Conservation (phyloP, 1,140 invertebrate species). For the Dendroctonus ponderosae region DNA sequence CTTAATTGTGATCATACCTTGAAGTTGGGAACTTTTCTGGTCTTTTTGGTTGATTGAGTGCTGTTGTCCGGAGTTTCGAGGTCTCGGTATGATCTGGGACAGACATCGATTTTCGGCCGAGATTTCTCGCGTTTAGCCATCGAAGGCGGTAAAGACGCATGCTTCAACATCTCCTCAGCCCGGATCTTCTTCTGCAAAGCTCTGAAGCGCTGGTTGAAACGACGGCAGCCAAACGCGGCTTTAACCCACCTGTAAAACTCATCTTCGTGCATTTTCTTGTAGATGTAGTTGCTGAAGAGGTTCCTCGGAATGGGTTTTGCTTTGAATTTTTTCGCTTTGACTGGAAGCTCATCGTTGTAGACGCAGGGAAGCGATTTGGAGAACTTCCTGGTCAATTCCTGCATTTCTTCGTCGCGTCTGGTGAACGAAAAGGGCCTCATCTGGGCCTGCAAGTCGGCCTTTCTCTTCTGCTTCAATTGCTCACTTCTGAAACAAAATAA, state of each 20-base stretch:
- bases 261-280: conserved; percentile 68
- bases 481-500: too few relatives aligned
- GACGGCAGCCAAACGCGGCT: too few relatives aligned
- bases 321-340: conserved; percentile 58
- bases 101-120: conserved; percentile 44
- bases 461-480: conserved; percentile 58
- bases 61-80: conserved; percentile 39
- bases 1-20: conserved; percentile 16
- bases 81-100: conserved; percentile 45
- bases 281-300: conserved; percentile 67
- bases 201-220: too few relatives aligned
- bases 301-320: conserved; percentile 68
- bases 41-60: conserved; percentile 24
- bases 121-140: conserved; percentile 64
- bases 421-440: conserved; percentile 67
- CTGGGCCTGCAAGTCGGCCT: conserved; percentile 56
- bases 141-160: conserved; percentile 64
- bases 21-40: conserved; percentile 37
- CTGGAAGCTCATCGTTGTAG: conserved; percentile 42
- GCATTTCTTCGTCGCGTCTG: conserved; percentile 56
- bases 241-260: conserved; percentile 67
- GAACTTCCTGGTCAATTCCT: conserved; percentile 48
- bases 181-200: conserved; percentile 66
- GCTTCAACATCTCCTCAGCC: conserved; percentile 66
- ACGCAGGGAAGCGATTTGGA: conserved; percentile 59